Evolutionary conservation across 1,140 invertebrate genomes (phyloP).

Genomic region (Anastrepha ludens): DNA sequence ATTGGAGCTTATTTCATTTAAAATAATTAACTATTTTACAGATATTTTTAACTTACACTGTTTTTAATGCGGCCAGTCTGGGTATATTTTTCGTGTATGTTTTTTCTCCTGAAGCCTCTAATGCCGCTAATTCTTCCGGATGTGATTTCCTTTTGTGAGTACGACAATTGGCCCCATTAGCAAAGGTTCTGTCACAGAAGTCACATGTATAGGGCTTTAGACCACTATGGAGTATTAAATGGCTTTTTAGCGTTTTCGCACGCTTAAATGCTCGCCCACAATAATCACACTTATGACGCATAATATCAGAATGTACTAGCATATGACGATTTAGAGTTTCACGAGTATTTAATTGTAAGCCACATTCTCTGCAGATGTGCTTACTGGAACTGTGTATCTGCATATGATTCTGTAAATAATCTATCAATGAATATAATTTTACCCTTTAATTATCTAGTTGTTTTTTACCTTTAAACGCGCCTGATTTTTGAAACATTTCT

Average conservation of each 20-base stretch:
- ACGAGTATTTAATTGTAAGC: constrained; percentile 75
- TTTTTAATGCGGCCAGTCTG: constrained; percentile 69
- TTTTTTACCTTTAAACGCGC: constrained; percentile 52
- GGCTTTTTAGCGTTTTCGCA: constrained; percentile 67
- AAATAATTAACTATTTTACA: too few relatives aligned
- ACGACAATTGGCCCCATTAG: constrained; percentile 73
- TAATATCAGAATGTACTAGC: constrained; percentile 74
- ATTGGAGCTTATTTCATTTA: too few relatives aligned
- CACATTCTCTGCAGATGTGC: constrained; percentile 75
- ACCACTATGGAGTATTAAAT: constrained; percentile 70
- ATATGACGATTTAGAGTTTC: constrained; percentile 75
- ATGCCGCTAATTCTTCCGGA: constrained; percentile 65
- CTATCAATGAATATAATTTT: too few relatives aligned
- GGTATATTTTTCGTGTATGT: constrained; percentile 55
- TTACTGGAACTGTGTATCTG: constrained; percentile 75
- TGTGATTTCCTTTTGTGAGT: constrained; percentile 73
- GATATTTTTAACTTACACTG: constrained; percentile 58
- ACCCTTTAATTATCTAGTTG: too few relatives aligned
- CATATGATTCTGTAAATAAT: constrained; percentile 61
- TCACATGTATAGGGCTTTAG: constrained; percentile 71
- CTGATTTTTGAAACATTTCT: constrained; percentile 72
- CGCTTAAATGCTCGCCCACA: constrained; percentile 62
- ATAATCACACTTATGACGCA: constrained; percentile 73
- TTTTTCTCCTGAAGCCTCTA: too few relatives aligned
- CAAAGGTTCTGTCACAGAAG: constrained; percentile 73